phyloP scores from a whole-genome alignment of 2,888 invertebrate genomes.

The Athripsodes cinereus region DNA sequence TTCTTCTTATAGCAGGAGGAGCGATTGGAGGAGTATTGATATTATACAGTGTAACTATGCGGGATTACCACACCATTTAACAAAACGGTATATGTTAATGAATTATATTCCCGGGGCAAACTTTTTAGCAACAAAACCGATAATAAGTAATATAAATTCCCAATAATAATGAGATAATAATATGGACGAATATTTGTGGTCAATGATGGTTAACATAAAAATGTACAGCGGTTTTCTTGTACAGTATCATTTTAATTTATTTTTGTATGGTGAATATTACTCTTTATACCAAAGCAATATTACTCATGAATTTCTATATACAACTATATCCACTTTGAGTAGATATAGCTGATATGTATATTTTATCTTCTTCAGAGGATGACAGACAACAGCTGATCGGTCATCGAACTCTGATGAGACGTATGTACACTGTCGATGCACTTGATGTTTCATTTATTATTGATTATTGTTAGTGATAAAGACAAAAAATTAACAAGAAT shows the following conservation, averaged over 20 bases:
- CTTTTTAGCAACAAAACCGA: no score
- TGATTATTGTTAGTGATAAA: background rate
- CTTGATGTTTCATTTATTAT: background rate
- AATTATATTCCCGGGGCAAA: no score
- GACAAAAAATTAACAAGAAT: no score
- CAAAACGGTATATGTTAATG: no score
- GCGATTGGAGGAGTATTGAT: no score
- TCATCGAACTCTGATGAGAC: background rate
- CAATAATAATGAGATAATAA: background rate
- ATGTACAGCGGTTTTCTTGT: background rate
- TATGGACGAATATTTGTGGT: background rate
- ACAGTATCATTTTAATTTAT: background rate
- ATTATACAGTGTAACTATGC: no score
- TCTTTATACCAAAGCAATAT: no score
- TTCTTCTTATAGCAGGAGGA: no score
- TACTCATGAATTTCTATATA: no score
- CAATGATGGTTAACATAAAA: background rate
- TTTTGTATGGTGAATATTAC: no score
- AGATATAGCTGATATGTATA: background rate
- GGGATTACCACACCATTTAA: no score
- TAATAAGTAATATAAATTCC: background rate
- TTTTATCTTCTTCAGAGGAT: background rate
- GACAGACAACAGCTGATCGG: conserved; percentile 1
- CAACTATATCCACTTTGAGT: no score
- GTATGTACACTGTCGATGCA: background rate